Evolutionary conservation across 2,797 vertebrate species (phyloP).

Genomic region (Hypotaenidia okinawae): DNA sequence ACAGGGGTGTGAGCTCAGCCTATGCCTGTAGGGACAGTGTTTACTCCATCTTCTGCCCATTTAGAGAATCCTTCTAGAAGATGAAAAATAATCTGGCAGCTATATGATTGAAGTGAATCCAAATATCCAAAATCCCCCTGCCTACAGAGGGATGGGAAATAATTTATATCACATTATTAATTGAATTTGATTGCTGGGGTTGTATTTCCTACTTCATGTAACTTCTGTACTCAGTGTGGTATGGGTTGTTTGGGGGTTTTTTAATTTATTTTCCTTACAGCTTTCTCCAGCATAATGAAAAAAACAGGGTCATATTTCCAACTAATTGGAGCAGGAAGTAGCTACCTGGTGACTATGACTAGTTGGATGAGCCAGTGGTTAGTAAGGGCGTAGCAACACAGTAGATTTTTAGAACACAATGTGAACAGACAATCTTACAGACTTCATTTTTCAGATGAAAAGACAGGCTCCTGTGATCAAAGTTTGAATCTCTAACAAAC

Average conservation of each 20-base stretch:
- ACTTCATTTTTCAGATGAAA: slow-evolving; percentile 20
- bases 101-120: not conserved
- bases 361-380: not conserved
- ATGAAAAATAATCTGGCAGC: not conserved
- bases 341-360: not conserved
- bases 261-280: not conserved
- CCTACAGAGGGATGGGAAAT: not conserved
- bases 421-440: not conserved
- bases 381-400: not conserved
- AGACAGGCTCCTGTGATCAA: slow-evolving; percentile 29
- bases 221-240: not conserved
- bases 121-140: not conserved
- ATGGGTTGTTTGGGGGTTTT: not conserved
- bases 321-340: not conserved
- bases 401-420: not conserved
- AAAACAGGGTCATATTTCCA: not conserved
- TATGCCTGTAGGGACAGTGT: not conserved
- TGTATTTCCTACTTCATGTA: not conserved
- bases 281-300: not conserved
- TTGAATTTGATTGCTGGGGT: not conserved
- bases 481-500: slow-evolving; percentile 63
- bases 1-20: not conserved
- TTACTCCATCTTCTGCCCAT: not conserved
- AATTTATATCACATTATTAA: not conserved
- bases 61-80: not conserved